Evolutionary conservation across 2,113 vertebrate genomes (phyloP), one percentile per base, ranked within the genome.

Genomic region (Aldabrachelys gigantea): DNA sequence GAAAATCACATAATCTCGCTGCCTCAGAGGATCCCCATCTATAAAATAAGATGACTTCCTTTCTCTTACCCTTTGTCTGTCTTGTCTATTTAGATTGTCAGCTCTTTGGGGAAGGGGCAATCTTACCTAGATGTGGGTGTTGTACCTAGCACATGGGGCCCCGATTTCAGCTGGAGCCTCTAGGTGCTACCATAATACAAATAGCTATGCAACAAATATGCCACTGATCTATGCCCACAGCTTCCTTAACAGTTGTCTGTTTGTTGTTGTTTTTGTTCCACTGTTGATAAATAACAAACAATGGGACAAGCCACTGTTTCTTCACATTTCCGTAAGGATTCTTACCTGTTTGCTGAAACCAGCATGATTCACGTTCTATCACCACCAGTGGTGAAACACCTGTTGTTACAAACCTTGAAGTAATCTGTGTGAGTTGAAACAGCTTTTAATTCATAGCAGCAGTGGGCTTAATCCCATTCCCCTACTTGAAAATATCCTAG

Each of bases 391-490:
- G 69, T 85, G 78, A 87, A 81, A 54, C n/a, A 29, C 82, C 80
- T 96, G 85, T 84, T 92, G 4, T 91, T 80, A 81, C 79, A 62
- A 87, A 52, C 82, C 95, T 96, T 96, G 82, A 62, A 95, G 89
- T 92, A 91, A 91, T 97, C 25, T 88, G 54, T 94, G 57, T 87
- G 88, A 91, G 41, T 93, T 85, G 80, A 72, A 59, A 16, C 59
- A 41, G 93, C 41, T 96, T 90, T 95, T 88, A 91, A 96, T 94
- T 96, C 41, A 87, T 94, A 0, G 12, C 92, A 85, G 50, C 81
- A 44, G 72, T 76, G 92, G 91, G 52, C 78, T 92, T 82, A 54
- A 72, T 49, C n/a, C 94, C 90, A n/a, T 0, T 91, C 85, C 89
- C 92, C 47, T 84, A 2, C 90, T 13, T 38, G 97, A 94, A 88